Percentiles rank a stretch among this genome's conserved stretches.
phyloP scores from a whole-genome alignment of 1,140 invertebrate genomes.

The Magallana gigas region DNA sequence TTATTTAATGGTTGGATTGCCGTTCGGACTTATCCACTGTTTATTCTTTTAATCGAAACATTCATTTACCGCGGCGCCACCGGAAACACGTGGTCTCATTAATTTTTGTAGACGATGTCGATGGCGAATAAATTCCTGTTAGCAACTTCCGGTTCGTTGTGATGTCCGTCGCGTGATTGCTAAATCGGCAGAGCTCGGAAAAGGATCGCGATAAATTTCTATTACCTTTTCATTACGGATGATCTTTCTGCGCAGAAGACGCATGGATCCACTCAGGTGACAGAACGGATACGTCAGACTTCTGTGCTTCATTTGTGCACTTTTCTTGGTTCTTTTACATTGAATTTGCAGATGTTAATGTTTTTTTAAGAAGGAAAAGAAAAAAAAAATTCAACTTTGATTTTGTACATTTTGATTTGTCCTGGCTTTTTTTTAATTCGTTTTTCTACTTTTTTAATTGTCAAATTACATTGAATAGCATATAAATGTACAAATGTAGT shows the following conservation, averaged over 20 bases:
- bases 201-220: slow-evolving; percentile 27
- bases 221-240: background rate
- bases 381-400: too few relatives aligned
- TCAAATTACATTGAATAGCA: too few relatives aligned
- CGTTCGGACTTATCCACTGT: slow-evolving; percentile 21
- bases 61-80: slow-evolving; percentile 34
- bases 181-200: slow-evolving; percentile 1
- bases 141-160: slow-evolving; percentile 34
- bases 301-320: too few relatives aligned
- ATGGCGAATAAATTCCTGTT: slow-evolving; percentile 34
- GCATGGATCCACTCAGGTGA: background rate
- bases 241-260: slow-evolving; percentile 5
- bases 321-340: too few relatives aligned
- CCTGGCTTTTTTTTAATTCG: too few relatives aligned
- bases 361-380: too few relatives aligned
- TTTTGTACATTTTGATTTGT: too few relatives aligned
- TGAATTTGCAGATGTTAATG: too few relatives aligned
- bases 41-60: slow-evolving; percentile 38
- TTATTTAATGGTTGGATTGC: slow-evolving; percentile 23
- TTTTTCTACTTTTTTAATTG: too few relatives aligned
- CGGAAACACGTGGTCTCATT: slow-evolving; percentile 27
- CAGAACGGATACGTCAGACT: too few relatives aligned
- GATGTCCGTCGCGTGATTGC: slow-evolving; percentile 28
- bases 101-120: slow-evolving; percentile 33
- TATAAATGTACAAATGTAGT: too few relatives aligned